Evolutionary conservation across 2,113 vertebrate genomes (phyloP).

Genomic region (Lampris incognitus): DNA sequence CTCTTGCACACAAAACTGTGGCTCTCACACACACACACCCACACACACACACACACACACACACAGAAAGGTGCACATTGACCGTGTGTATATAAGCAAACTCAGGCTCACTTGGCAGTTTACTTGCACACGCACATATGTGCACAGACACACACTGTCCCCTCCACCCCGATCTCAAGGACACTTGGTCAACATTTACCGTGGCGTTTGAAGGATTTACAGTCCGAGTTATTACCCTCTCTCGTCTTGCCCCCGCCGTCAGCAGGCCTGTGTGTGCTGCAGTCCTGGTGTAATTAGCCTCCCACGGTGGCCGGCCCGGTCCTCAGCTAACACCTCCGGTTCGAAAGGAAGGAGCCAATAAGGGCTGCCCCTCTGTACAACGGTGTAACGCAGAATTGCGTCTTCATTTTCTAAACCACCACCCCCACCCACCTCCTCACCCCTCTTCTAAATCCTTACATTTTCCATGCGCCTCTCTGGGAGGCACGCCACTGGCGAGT

Average conservation of each 20-base stretch:
- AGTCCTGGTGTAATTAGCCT: constrained; percentile 70
- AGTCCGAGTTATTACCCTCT: constrained; percentile 59
- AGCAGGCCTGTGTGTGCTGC: constrained; percentile 65
- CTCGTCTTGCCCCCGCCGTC: constrained; percentile 54
- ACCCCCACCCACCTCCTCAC: neutral
- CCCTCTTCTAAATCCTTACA: constrained; percentile 20
- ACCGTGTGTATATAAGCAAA: no score
- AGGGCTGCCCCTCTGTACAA: constrained; percentile 4
- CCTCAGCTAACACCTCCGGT: constrained; percentile 57
- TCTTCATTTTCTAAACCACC: neutral
- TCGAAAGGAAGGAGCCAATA: constrained; percentile 31
- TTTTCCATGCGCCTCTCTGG: neutral
- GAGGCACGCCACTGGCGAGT: no score
- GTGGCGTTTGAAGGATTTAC: constrained; percentile 75
- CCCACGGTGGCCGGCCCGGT: constrained; percentile 65
- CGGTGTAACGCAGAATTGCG: no score
- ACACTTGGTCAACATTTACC: constrained; percentile 79
- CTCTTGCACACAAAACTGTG: constrained; percentile 24
- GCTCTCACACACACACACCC: neutral
- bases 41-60: neutral
- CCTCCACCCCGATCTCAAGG: constrained; percentile 72
- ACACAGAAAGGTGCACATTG: neutral
- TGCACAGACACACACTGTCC: constrained; percentile 25
- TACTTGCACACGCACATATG: constrained; percentile 21
- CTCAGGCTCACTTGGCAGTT: neutral